These are phyloP conservation scores for Neocrepidodera transversa DNA, from an alignment of 2,888 invertebrate species.

Conservation along the genomic window DNA sequence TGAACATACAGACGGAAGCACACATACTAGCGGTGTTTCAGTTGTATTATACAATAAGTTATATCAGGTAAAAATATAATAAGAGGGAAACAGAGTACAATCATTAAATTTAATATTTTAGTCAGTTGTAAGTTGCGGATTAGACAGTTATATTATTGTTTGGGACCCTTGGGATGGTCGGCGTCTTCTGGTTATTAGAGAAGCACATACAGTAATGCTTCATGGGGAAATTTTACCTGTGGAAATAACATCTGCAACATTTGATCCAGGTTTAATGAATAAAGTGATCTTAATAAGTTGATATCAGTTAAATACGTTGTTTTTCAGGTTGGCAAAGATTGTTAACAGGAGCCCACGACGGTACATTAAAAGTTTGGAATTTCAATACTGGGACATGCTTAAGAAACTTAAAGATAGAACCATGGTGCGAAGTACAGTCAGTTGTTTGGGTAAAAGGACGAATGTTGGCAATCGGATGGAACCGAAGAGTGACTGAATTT, in stretches of 20 bases:
- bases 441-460: conserved; percentile 64
- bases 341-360: conserved; percentile 70
- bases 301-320: neutral
- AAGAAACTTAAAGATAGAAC: conserved; percentile 65
- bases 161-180: conserved; percentile 81
- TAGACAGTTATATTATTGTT: conserved; percentile 81
- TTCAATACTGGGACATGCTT: conserved; percentile 81
- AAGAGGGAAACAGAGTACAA: conserved; percentile 52
- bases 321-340: conserved; percentile 67
- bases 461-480: conserved; percentile 82
- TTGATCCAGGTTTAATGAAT: conserved; percentile 73
- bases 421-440: conserved; percentile 62
- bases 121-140: conserved; percentile 74
- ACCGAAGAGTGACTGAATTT: conserved; percentile 75
- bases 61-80: conserved; percentile 62
- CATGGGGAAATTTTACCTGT: conserved; percentile 72
- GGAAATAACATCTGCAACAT: conserved; percentile 79
- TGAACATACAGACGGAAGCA: conserved; percentile 74
- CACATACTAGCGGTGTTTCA: conserved; percentile 69
- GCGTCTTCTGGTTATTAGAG: conserved; percentile 71
- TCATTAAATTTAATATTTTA: conserved; percentile 22
- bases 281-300: neutral
- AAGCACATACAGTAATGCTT: conserved; percentile 72
- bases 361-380: conserved; percentile 84
- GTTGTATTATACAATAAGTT: conserved; percentile 77